These are phyloP conservation scores for Rhabditoides inermis DNA, from an alignment of 2,888 invertebrate genomes.

Conservation along the genomic window DNA sequence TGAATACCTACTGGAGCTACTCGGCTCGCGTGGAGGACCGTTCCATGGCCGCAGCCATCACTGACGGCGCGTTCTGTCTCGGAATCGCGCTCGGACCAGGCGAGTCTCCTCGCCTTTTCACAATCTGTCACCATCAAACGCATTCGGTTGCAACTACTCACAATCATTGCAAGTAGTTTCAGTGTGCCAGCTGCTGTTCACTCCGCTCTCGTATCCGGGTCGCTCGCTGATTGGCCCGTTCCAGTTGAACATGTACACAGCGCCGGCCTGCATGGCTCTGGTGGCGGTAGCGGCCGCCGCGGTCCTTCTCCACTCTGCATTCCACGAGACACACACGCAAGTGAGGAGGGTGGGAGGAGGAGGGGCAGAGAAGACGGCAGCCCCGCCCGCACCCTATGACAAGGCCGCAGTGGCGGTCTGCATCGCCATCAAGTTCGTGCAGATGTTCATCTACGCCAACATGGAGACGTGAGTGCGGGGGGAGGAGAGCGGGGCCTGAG, in stretches of 20 bases:
- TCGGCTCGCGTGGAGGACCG: slow-evolving; percentile 10
- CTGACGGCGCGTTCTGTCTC: slow-evolving; percentile 14
- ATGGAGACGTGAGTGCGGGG: slow-evolving; percentile 11
- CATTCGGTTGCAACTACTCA: no score
- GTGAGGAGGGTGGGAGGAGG: no score
- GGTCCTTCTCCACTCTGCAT: no score
- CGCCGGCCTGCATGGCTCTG: slow-evolving; percentile 10
- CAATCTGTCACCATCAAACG: neutral
- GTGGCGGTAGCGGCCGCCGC: neutral
- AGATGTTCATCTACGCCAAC: slow-evolving; percentile 19
- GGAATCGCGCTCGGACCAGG: slow-evolving; percentile 16
- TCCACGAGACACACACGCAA: no score
- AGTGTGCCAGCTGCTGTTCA: slow-evolving; percentile 14
- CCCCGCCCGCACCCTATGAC: slow-evolving; percentile 10
- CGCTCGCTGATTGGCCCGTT: neutral
- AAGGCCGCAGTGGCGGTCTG: slow-evolving; percentile 12
- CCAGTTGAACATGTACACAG: slow-evolving; percentile 14
- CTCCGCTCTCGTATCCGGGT: slow-evolving; percentile 7
- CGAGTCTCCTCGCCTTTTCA: no score
- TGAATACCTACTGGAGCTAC: slow-evolving; percentile 19
- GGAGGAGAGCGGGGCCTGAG: no score
- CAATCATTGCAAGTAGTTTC: neutral
- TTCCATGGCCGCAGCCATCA: slow-evolving; percentile 13
- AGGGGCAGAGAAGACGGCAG: no score
- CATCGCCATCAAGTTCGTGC: slow-evolving; percentile 13